Evolutionary conservation across 2,888 invertebrate species (phyloP).

Genomic region (Hydroisotoma schaefferi): DNA sequence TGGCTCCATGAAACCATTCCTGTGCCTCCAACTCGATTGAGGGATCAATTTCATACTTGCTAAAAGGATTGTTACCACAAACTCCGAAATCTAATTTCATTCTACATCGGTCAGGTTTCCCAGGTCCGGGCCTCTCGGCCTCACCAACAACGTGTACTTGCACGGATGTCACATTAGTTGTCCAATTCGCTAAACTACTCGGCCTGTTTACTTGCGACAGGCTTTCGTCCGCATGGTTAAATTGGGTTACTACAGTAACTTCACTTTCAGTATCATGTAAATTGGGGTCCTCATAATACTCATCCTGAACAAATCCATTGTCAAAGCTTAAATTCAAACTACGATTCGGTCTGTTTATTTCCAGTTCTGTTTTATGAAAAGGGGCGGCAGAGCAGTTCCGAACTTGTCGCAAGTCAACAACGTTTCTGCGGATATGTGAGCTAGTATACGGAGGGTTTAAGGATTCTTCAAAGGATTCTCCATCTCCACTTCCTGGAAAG

Average conservation of each 20-base stretch:
- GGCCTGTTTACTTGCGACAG: background rate
- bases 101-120: conserved; percentile 39
- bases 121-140: conserved; percentile 8
- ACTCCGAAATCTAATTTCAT: conserved; percentile 45
- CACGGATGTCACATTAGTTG: conserved; percentile 29
- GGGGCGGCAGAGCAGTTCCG: background rate
- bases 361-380: background rate
- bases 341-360: background rate
- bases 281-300: conserved; percentile 37
- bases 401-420: background rate
- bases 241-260: background rate
- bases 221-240: background rate
- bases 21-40: conserved; percentile 47
- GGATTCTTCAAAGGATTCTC: conserved; percentile 8
- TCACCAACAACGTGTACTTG: conserved; percentile 28
- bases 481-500: background rate
- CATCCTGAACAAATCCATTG: conserved; percentile 31
- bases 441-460: conserved; percentile 11
- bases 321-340: conserved; percentile 33
- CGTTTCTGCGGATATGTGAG: conserved; percentile 14
- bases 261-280: conserved; percentile 18
- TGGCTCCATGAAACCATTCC: conserved; percentile 89
- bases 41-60: conserved; percentile 37
- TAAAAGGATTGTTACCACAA: conserved; percentile 15
- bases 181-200: background rate